Conservation (phyloP, 2,113 vertebrate species). For the Callospermophilus lateralis region DNA sequence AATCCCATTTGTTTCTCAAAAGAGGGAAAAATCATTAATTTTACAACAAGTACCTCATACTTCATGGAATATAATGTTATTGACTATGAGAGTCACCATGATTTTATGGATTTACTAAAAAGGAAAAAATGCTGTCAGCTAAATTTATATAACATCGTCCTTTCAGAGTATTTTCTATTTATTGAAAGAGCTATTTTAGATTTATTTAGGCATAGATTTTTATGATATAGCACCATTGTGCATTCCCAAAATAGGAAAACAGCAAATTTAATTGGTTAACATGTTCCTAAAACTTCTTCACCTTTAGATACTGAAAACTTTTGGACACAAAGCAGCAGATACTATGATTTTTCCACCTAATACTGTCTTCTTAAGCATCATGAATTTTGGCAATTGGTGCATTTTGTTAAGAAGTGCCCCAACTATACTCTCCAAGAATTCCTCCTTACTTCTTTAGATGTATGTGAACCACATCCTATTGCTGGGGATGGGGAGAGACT, state of each 20-base stretch:
- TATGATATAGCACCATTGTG: constrained; percentile 44
- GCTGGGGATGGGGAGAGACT: background rate
- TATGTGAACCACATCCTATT: too few species aligned
- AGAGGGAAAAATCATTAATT: constrained; percentile 35
- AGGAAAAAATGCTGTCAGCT: constrained; percentile 45
- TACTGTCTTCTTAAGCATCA: background rate
- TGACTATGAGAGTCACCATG: constrained; percentile 11
- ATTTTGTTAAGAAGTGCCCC: background rate
- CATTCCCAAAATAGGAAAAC: constrained; percentile 39
- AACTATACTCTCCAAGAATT: background rate
- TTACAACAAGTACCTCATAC: constrained; percentile 49
- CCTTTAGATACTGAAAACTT: constrained; percentile 19
- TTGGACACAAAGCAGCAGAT: background rate
- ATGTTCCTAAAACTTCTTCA: constrained; percentile 47
- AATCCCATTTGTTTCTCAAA: constrained; percentile 56
- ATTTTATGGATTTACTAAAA: constrained; percentile 68
- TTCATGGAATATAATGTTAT: constrained; percentile 61
- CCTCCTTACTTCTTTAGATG: background rate
- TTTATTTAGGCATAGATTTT: constrained; percentile 55
- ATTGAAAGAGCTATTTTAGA: constrained; percentile 55
- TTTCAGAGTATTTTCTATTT: constrained; percentile 60
- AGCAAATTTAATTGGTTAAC: constrained; percentile 62
- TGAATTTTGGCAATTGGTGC: background rate
- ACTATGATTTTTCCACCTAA: background rate
- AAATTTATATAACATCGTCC: constrained; percentile 57